phyloP scores from a whole-genome alignment of 1,140 invertebrate genomes.

The Apocrypta bakeri region DNA sequence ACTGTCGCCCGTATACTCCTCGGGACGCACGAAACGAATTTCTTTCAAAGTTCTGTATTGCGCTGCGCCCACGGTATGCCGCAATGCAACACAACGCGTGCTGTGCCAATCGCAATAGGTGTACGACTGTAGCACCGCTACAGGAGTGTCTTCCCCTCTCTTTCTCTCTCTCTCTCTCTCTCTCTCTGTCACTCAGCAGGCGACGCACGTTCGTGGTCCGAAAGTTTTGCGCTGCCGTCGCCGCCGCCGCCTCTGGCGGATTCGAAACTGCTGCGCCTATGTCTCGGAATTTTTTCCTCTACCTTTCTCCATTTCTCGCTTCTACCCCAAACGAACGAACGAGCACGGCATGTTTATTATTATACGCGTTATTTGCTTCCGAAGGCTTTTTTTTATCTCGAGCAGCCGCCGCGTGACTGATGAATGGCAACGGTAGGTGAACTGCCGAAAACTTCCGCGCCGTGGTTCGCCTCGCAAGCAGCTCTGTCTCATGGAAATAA shows the following conservation, averaged over 20 bases:
- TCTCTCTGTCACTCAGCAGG: background rate
- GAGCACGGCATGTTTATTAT: slow-evolving; percentile 14
- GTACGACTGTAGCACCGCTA: background rate
- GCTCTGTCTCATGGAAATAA: background rate
- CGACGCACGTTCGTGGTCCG: slow-evolving; percentile 19
- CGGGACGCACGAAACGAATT: slow-evolving; percentile 11
- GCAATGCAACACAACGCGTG: slow-evolving; percentile 5
- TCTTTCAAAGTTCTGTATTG: slow-evolving; percentile 1
- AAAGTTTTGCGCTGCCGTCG: slow-evolving; percentile 12
- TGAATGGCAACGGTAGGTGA: background rate
- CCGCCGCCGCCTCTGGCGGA: no score
- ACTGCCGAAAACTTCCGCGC: background rate
- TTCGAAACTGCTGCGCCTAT: slow-evolving; percentile 18
- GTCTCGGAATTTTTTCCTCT: slow-evolving; percentile 15
- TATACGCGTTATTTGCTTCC: slow-evolving; percentile 8
- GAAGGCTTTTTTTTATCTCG: slow-evolving; percentile 17
- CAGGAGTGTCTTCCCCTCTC: no score
- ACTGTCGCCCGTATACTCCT: background rate
- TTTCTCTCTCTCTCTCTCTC: background rate
- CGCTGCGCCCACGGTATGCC: background rate
- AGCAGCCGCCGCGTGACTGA: background rate
- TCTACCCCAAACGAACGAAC: background rate
- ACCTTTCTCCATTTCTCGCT: background rate
- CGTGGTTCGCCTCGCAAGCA: background rate
- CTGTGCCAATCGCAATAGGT: slow-evolving; percentile 1